These are phyloP conservation scores for Chrysocyon brachyurus DNA, from an alignment of 2,797 vertebrate species.

Conservation along the genomic window DNA sequence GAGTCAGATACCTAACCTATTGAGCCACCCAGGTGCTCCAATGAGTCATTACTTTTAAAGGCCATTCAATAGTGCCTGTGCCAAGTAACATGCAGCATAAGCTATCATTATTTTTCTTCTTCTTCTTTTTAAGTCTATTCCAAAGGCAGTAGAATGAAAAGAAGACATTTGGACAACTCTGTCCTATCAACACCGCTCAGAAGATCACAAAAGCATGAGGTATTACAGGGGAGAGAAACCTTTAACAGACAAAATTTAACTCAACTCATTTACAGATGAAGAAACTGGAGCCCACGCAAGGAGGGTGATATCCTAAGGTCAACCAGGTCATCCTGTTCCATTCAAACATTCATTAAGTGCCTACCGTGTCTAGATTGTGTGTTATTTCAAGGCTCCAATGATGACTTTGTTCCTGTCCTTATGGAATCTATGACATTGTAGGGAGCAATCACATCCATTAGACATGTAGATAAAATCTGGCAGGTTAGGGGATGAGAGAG, in stretches of 20 bases:
- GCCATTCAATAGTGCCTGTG: neutral
- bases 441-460: neutral
- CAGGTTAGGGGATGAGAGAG: neutral
- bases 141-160: neutral
- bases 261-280: neutral
- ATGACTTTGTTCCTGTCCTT: neutral
- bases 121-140: neutral
- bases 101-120: neutral
- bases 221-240: neutral
- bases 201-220: neutral
- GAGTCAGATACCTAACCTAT: neutral
- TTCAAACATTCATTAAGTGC: neutral
- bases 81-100: neutral
- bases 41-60: neutral
- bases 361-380: neutral
- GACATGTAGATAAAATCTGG: neutral
- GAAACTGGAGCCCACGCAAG: neutral
- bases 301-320: neutral
- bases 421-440: neutral
- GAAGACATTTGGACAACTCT: constrained; percentile 12
- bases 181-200: neutral
- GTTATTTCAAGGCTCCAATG: neutral
- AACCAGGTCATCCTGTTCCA: neutral
- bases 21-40: neutral
- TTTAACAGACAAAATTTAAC: neutral